These are phyloP conservation scores for Plecotus auritus DNA, from an alignment of 2,113 vertebrate species.

Conservation along the genomic window DNA sequence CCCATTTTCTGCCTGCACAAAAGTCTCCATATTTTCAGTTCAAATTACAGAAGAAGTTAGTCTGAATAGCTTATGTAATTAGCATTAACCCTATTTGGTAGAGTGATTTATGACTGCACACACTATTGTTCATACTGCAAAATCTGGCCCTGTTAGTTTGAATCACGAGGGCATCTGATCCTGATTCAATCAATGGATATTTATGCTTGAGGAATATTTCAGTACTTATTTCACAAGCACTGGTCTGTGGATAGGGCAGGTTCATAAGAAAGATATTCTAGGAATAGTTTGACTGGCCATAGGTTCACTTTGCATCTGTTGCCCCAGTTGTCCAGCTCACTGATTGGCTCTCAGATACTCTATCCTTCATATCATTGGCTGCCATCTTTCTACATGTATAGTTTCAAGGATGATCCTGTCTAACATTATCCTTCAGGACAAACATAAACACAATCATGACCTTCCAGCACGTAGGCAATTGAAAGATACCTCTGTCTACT, in stretches of 20 bases:
- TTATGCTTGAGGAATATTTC: background rate
- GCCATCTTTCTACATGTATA: background rate
- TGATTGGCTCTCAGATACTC: background rate
- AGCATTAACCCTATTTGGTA: background rate
- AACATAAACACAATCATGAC: conserved; percentile 1
- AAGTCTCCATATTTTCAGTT: background rate
- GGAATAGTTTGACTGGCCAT: background rate
- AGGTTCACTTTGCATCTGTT: background rate
- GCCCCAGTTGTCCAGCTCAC: background rate
- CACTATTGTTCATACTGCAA: background rate
- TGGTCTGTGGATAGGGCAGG: background rate
- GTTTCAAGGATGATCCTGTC: conserved; percentile 4
- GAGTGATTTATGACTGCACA: background rate
- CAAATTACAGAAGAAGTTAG: background rate
- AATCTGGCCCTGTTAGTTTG: background rate
- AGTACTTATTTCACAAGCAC: background rate
- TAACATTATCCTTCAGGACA: conserved; percentile 29
- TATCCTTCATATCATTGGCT: background rate
- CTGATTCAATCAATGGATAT: background rate
- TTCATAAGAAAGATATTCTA: background rate
- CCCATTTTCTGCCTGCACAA: background rate
- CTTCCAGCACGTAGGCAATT: conserved; percentile 16
- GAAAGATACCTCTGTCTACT: conserved; percentile 18
- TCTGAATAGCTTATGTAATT: background rate
- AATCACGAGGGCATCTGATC: background rate